Conservation (phyloP, 92 coral and sea anemone genomes). For the Actinostola sp. region DNA sequence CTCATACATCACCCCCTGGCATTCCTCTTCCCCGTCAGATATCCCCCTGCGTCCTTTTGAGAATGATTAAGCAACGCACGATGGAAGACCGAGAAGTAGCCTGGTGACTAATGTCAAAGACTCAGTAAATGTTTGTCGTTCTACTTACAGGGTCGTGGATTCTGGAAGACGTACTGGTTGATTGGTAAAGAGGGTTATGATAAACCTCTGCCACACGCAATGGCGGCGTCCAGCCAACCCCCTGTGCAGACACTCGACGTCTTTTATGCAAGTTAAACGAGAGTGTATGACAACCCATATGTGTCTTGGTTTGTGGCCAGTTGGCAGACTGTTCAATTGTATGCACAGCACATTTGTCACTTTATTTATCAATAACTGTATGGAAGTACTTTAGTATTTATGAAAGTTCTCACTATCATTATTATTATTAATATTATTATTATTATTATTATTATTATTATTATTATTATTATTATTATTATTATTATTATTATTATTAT, state of each 20-base stretch:
- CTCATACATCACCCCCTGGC: no score
- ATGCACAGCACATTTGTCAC: no score
- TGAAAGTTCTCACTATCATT: no score
- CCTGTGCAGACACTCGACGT: constrained; percentile 77
- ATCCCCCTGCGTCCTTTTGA: background rate
- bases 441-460: no score
- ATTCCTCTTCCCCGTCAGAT: no score
- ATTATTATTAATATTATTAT: no score
- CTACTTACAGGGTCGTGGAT: constrained; percentile 71
- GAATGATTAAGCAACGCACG: background rate
- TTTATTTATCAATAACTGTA: no score
- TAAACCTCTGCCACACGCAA: constrained; percentile 85
- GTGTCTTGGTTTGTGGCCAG: no score
- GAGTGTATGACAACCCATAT: background rate
- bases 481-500: no score
- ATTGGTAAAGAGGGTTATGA: constrained; percentile 80
- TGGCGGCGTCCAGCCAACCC: constrained; percentile 75
- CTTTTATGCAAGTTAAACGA: constrained; percentile 70
- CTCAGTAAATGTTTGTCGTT: background rate
- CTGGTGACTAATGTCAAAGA: background rate
- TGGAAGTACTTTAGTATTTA: no score
- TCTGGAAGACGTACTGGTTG: constrained; percentile 83
- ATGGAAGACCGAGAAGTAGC: background rate
- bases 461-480: no score
- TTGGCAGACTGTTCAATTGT: no score